Percentiles rank a stretch among this genome's conserved stretches.
Conservation (phyloP, 2,797 vertebrate genomes). For the Gouania willdenowi region DNA sequence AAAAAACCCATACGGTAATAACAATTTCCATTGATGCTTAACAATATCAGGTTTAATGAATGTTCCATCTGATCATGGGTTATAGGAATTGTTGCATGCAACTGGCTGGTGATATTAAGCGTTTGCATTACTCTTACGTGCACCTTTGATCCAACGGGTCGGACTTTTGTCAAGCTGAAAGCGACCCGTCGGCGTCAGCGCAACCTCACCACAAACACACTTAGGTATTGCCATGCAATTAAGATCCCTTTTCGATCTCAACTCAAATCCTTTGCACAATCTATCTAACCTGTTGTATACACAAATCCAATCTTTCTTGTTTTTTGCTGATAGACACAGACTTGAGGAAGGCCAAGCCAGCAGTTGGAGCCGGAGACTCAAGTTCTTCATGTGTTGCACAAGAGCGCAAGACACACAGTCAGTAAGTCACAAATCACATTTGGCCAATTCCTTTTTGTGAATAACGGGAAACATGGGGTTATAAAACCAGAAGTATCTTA, state of each 20-base stretch:
- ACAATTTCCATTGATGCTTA: too few species aligned
- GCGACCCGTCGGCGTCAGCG: conserved; percentile 94
- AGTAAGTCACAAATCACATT: conserved; percentile 77
- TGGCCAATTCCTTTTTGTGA: too few species aligned
- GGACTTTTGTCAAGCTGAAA: conserved; percentile 96
- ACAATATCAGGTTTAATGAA: too few species aligned
- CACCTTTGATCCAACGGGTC: conserved; percentile 95
- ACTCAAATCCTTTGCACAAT: too few species aligned
- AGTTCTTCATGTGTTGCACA: conserved; percentile 97
- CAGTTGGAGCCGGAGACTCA: conserved; percentile 95
- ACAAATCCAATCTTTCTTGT: neutral
- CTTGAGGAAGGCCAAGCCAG: conserved; percentile 97
- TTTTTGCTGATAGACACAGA: conserved; percentile 79
- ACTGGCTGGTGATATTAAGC: conserved; percentile 98
- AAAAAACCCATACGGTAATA: too few species aligned
- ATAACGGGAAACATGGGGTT: too few species aligned
- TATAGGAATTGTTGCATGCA: conserved; percentile 92
- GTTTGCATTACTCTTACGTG: conserved; percentile 96
- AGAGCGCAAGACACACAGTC: conserved; percentile 97
- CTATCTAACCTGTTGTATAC: neutral
- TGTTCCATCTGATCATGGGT: conserved; percentile 9
- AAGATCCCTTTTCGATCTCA: too few species aligned
- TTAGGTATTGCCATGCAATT: conserved; percentile 81
- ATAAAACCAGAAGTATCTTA: conserved; percentile 8
- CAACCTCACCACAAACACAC: conserved; percentile 93